Conservation (phyloP, 2,888 invertebrate species). For the Brachypalpus laphriformis region DNA sequence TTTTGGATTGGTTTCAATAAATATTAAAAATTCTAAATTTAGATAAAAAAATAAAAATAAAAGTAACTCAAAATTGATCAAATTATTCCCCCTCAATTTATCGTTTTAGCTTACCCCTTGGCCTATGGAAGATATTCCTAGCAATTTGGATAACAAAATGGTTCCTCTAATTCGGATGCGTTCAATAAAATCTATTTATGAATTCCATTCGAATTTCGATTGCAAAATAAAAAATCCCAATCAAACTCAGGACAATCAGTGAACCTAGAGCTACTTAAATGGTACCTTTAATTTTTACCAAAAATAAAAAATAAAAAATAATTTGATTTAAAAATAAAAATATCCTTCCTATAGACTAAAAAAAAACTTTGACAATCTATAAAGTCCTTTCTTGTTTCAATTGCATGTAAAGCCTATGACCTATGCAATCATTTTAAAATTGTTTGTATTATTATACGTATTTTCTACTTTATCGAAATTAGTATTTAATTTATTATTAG, state of each 20-base stretch:
- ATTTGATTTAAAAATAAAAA: neutral
- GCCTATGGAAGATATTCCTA: constrained; percentile 78
- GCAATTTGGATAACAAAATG: constrained; percentile 78
- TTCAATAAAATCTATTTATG: constrained; percentile 59
- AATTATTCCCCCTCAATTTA: constrained; percentile 46
- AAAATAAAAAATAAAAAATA: constrained; percentile 30
- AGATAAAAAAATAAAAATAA: constrained; percentile 40
- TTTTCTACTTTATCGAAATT: constrained; percentile 26
- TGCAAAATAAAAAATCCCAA: constrained; percentile 2
- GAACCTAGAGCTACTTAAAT: constrained; percentile 64
- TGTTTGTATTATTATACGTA: constrained; percentile 37
- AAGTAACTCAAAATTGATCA: constrained; percentile 61
- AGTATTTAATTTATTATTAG: constrained; percentile 70
- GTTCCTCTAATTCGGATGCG: constrained; percentile 71
- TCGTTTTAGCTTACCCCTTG: constrained; percentile 79
- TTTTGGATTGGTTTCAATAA: constrained; percentile 32
- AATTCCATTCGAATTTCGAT: constrained; percentile 56
- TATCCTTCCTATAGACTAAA: neutral
- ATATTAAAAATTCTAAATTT: constrained; percentile 36
- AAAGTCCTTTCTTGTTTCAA: neutral
- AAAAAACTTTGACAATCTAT: constrained; percentile 11
- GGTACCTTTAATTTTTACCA: constrained; percentile 63
- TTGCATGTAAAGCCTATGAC: constrained; percentile 48
- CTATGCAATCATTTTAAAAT: constrained; percentile 20
- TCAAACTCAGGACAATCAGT: constrained; percentile 35